Evolutionary conservation across 2,888 invertebrate species (phyloP).

Genomic region (Dichetophora obliterata): DNA sequence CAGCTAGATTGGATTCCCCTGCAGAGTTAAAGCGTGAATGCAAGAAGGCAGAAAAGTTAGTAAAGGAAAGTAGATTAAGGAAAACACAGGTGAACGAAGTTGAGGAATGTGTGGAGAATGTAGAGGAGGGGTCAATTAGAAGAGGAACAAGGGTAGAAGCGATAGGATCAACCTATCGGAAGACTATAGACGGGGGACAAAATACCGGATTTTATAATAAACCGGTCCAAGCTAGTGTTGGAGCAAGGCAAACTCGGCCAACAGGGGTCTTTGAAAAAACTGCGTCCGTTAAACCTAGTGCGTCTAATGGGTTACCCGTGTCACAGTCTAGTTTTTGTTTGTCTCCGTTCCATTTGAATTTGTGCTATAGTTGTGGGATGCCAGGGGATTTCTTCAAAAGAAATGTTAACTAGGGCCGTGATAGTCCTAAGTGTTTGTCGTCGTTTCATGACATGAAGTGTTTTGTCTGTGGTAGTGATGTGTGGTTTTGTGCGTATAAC

Average conservation of each 20-base stretch:
- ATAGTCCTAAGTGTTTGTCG: neutral
- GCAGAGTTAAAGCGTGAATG: neutral
- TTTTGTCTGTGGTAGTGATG: constrained; percentile 7
- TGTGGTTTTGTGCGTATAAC: neutral
- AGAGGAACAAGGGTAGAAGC: neutral
- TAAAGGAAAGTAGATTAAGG: neutral
- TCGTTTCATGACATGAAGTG: neutral
- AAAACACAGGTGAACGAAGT: neutral
- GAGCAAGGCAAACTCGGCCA: too few relatives aligned
- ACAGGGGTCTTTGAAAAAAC: neutral
- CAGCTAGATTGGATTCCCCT: too few relatives aligned
- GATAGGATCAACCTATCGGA: neutral
- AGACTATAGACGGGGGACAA: neutral
- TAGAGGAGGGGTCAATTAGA: neutral
- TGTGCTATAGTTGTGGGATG: neutral
- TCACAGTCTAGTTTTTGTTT: neutral
- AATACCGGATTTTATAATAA: neutral
- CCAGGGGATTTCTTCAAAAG: neutral
- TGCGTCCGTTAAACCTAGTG: neutral
- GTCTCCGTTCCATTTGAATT: neutral
- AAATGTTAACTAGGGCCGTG: neutral
- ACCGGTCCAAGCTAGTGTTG: neutral
- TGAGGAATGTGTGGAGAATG: neutral
- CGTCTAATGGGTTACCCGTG: neutral
- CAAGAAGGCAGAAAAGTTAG: neutral